phyloP scores from a whole-genome alignment of 1,140 invertebrate genomes.

The Drosophila santomea region DNA sequence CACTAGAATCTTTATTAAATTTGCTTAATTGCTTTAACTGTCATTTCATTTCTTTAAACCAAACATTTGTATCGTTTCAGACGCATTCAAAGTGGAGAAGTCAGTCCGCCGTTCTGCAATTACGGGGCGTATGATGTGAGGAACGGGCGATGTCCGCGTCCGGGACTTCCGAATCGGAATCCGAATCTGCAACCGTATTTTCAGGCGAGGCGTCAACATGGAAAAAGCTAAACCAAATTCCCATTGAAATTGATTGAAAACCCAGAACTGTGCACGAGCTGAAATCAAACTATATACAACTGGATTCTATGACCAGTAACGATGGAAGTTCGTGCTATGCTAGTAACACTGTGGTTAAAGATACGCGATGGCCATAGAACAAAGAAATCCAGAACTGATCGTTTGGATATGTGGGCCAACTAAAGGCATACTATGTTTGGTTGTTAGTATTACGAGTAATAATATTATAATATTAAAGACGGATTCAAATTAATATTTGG shows the following conservation, averaged over 20 bases:
- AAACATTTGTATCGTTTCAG: conserved; percentile 26
- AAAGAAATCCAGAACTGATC: conserved; percentile 6
- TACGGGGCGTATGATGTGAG: conserved; percentile 62
- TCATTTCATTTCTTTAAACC: background rate
- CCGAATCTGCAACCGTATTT: conserved; percentile 29
- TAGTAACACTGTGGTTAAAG: conserved; percentile 13
- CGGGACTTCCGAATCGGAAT: conserved; percentile 16
- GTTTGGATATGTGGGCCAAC: background rate
- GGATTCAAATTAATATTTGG: background rate
- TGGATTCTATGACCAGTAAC: too few species aligned
- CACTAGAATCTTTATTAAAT: too few species aligned
- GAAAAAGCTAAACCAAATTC: conserved; percentile 51
- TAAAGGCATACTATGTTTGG: conserved; percentile 12
- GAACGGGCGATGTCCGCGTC: conserved; percentile 70
- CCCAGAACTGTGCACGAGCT: conserved; percentile 69
- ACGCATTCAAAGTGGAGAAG: conserved; percentile 59
- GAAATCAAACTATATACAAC: conserved; percentile 30
- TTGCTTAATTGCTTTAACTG: too few species aligned
- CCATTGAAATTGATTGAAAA: conserved; percentile 21
- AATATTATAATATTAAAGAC: conserved; percentile 5
- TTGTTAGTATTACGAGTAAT: conserved; percentile 28
- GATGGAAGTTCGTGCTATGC: too few species aligned
- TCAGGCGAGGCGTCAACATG: conserved; percentile 39
- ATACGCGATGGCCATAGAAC: conserved; percentile 11
- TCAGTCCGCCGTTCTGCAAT: conserved; percentile 68